These are phyloP conservation scores for Gymnarchus niloticus DNA, from an alignment of 2,113 vertebrate species.

Conservation along the genomic window DNA sequence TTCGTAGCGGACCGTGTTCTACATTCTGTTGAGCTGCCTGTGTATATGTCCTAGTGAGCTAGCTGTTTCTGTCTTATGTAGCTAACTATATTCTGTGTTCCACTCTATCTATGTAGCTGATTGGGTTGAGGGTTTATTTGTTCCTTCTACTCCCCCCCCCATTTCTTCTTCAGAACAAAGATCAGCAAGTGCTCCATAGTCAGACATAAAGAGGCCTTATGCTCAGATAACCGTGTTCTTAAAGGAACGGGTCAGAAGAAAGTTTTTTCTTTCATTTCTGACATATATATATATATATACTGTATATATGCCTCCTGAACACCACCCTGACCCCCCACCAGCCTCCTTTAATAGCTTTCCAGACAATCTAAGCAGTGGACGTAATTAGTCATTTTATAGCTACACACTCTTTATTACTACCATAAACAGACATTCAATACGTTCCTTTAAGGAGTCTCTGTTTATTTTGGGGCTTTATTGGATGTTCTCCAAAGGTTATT, in stretches of 20 bases:
- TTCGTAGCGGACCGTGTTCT: too few relatives aligned
- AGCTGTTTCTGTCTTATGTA: too few relatives aligned
- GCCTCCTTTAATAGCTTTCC: constrained; percentile 34
- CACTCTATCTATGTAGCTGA: too few relatives aligned
- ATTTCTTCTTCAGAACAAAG: not conserved
- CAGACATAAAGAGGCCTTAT: not conserved
- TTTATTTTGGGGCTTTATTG: constrained; percentile 40
- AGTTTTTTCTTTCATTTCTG: not conserved
- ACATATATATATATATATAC: not conserved
- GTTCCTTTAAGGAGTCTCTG: constrained; percentile 65
- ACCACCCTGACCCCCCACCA: not conserved
- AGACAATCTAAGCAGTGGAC: constrained; percentile 55
- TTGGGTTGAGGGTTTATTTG: too few relatives aligned
- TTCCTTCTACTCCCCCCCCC: too few relatives aligned
- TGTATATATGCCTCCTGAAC: not conserved
- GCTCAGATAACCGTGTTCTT: too few relatives aligned
- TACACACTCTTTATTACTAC: constrained; percentile 59
- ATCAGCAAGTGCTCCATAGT: not conserved
- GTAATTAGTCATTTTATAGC: constrained; percentile 62
- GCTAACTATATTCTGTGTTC: too few relatives aligned
- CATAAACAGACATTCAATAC: constrained; percentile 79
- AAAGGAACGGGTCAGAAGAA: not conserved
- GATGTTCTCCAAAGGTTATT: not conserved
- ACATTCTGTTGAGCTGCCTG: too few relatives aligned
- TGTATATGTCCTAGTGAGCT: too few relatives aligned